phyloP scores from a whole-genome alignment of 2,113 vertebrate genomes.

The Eubucco bourcierii region DNA sequence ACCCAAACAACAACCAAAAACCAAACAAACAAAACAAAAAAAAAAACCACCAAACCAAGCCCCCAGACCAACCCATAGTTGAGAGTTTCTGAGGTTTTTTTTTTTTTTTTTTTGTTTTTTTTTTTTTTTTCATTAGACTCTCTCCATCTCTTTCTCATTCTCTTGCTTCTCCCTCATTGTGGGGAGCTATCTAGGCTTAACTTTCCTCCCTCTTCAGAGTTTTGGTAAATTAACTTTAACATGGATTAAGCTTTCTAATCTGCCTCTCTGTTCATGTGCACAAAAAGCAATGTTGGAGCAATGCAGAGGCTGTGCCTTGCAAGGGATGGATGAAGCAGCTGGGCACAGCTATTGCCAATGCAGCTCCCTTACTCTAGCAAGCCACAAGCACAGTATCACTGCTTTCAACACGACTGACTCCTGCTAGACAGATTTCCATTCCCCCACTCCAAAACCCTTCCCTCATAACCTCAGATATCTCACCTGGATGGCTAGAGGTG shows the following conservation, averaged over 20 bases:
- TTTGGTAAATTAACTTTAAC: constrained; percentile 1
- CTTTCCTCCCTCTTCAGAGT: neutral
- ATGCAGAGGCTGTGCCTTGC: neutral
- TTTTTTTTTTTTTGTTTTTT: no score
- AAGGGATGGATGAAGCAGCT: neutral
- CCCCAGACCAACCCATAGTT: neutral
- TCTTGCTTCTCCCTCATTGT: neutral
- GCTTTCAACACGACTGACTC: neutral
- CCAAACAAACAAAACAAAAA: neutral
- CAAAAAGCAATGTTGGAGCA: neutral
- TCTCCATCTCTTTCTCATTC: neutral
- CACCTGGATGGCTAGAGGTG: neutral
- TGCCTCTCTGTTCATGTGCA: neutral
- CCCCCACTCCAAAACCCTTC: neutral
- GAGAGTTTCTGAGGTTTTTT: neutral
- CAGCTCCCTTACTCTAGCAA: neutral
- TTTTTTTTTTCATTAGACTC: no score
- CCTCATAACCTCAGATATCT: neutral
- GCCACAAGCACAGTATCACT: neutral
- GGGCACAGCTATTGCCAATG: neutral
- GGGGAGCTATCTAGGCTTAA: neutral
- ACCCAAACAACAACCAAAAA: neutral
- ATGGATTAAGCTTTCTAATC: neutral
- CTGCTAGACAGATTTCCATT: neutral
- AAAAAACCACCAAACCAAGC: no score